A percentile compares a stretch with the other conserved stretches of the same genome.
phyloP scores from a whole-genome alignment of 1,140 invertebrate species.

The Penaeus chinensis region DNA sequence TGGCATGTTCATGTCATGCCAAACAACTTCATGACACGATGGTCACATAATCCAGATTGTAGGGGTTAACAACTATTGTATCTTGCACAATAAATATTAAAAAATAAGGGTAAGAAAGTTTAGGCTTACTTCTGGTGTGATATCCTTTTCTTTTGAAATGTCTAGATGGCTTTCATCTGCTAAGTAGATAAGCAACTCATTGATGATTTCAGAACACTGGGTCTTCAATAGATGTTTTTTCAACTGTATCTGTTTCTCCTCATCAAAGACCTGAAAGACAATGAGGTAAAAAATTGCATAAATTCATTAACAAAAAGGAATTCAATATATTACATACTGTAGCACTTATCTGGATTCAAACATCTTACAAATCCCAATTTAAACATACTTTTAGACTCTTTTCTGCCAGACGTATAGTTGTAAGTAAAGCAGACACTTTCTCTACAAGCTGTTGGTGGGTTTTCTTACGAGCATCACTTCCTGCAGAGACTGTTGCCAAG shows the following conservation, averaged over 20 bases:
- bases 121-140: conserved; percentile 69
- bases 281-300: conserved; percentile 5
- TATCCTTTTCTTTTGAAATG: conserved; percentile 65
- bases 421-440: conserved; percentile 79
- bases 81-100: neutral
- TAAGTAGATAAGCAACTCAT: conserved; percentile 75
- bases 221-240: conserved; percentile 86
- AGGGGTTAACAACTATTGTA: neutral
- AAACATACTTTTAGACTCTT: conserved; percentile 79
- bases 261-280: conserved; percentile 68
- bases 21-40: too few species aligned
- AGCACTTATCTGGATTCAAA: too few species aligned
- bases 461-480: conserved; percentile 73
- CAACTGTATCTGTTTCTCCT: conserved; percentile 76
- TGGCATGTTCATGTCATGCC: too few species aligned
- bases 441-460: conserved; percentile 85
- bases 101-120: neutral
- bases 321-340: neutral
- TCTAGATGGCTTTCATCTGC: conserved; percentile 69
- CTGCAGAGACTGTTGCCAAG: conserved; percentile 76
- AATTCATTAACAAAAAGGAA: neutral
- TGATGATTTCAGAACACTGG: conserved; percentile 84
- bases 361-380: conserved; percentile 62
- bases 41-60: too few species aligned
- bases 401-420: conserved; percentile 85